These are phyloP conservation scores for Patella vulgata DNA, from an alignment of 1,140 invertebrate species.

Conservation along the genomic window DNA sequence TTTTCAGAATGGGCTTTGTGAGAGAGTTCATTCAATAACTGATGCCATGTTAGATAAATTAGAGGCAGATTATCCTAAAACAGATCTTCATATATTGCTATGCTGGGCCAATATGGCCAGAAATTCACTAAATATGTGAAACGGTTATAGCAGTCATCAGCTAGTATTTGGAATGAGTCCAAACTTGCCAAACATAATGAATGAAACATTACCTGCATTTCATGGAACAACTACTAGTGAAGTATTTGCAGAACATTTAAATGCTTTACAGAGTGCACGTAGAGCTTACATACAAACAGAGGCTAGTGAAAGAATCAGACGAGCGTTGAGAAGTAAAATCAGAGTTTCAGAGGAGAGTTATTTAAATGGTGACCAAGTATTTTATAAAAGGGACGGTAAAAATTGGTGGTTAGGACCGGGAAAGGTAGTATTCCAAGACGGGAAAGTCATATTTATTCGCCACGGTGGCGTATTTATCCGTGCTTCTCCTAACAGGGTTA, in stretches of 20 bases:
- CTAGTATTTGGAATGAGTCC: constrained; percentile 31
- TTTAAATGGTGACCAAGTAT: constrained; percentile 1
- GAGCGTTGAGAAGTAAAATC: background rate
- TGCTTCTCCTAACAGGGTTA: background rate
- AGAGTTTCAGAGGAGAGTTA: background rate
- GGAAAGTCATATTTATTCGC: background rate
- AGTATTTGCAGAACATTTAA: constrained; percentile 5
- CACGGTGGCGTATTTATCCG: constrained; percentile 3
- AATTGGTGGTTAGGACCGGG: background rate
- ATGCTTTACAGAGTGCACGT: background rate
- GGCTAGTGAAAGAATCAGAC: background rate
- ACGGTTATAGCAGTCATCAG: constrained; percentile 30
- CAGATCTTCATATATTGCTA: constrained; percentile 9
- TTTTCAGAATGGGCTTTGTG: constrained; percentile 22
- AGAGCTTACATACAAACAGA: background rate
- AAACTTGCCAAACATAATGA: constrained; percentile 21
- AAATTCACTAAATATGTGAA: constrained; percentile 26
- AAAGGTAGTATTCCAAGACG: constrained; percentile 1
- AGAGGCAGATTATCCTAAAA: constrained; percentile 10
- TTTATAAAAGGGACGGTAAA: background rate
- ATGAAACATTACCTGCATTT: constrained; percentile 14
- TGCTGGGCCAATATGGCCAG: constrained; percentile 30
- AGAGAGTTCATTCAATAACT: constrained; percentile 12
- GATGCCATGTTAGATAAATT: constrained; percentile 18
- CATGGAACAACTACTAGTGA: constrained; percentile 24